Evolutionary conservation across 2,888 invertebrate genomes (phyloP).

Genomic region (Habrosyne pyritoides): DNA sequence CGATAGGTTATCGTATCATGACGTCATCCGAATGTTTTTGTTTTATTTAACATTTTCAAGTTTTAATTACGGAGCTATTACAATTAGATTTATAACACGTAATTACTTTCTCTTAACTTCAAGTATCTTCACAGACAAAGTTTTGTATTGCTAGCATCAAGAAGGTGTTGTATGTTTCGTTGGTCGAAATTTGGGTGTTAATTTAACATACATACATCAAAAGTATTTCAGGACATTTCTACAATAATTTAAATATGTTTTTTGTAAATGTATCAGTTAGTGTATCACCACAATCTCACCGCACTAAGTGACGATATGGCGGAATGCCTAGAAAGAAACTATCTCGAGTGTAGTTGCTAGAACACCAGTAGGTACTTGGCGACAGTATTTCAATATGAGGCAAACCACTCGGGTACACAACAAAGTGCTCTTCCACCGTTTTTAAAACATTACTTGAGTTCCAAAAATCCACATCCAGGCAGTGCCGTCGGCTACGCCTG

Average conservation of each 20-base stretch:
- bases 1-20: neutral
- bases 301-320: too few relatives aligned
- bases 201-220: too few relatives aligned
- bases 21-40: neutral
- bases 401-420: too few relatives aligned
- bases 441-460: neutral
- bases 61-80: neutral
- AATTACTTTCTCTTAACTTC: neutral
- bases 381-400: too few relatives aligned
- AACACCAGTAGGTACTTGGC: too few relatives aligned
- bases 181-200: neutral
- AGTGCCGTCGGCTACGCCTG: constrained; percentile 54
- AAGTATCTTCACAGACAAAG: neutral
- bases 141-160: neutral
- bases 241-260: too few relatives aligned
- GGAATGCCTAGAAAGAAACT: too few relatives aligned
- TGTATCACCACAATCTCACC: too few relatives aligned
- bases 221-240: too few relatives aligned
- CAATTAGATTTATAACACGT: neutral
- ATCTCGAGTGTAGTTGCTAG: too few relatives aligned
- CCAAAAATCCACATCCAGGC: constrained; percentile 69
- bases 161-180: neutral
- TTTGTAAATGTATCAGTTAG: too few relatives aligned
- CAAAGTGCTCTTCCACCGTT: too few relatives aligned
- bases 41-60: neutral